phyloP scores from a whole-genome alignment of 2,888 invertebrate species.

The Anarsia innoxiella region DNA sequence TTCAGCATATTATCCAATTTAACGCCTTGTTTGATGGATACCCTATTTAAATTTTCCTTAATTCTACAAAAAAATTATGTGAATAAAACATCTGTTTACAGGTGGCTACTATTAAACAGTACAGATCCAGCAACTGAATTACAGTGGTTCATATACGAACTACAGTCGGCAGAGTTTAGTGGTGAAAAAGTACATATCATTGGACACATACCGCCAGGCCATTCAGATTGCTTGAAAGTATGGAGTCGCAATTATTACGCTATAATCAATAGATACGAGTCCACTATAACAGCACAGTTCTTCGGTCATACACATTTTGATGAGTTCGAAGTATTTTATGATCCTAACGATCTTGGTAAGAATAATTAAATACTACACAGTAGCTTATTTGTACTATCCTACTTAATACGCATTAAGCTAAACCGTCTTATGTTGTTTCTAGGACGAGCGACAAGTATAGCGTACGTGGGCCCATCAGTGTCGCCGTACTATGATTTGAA shows the following conservation, averaged over 20 bases:
- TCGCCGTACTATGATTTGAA: slow-evolving; percentile 95
- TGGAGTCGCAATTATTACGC: slow-evolving; percentile 97
- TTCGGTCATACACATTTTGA: slow-evolving; percentile 97
- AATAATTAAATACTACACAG: too few relatives aligned
- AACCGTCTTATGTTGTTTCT: too few relatives aligned
- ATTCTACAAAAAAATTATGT: too few relatives aligned
- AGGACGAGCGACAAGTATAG: slow-evolving; percentile 89
- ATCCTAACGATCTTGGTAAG: slow-evolving; percentile 84
- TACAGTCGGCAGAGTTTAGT: slow-evolving; percentile 94
- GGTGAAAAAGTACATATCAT: slow-evolving; percentile 98
- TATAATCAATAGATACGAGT: slow-evolving; percentile 91
- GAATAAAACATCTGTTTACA: too few relatives aligned
- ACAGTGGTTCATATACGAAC: slow-evolving; percentile 95
- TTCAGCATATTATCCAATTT: too few relatives aligned
- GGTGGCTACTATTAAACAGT: slow-evolving; percentile 94
- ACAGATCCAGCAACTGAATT: slow-evolving; percentile 97
- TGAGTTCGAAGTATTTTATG: slow-evolving; percentile 95
- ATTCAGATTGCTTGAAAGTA: slow-evolving; percentile 93
- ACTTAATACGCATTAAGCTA: too few relatives aligned
- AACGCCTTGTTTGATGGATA: too few relatives aligned
- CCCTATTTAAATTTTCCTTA: too few relatives aligned
- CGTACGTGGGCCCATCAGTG: slow-evolving; percentile 95
- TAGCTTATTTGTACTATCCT: too few relatives aligned
- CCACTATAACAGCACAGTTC: slow-evolving; percentile 93
- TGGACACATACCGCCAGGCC: slow-evolving; percentile 97